Conservation (phyloP, 2,888 invertebrate genomes). For the Onthophagus sagittarius region DNA sequence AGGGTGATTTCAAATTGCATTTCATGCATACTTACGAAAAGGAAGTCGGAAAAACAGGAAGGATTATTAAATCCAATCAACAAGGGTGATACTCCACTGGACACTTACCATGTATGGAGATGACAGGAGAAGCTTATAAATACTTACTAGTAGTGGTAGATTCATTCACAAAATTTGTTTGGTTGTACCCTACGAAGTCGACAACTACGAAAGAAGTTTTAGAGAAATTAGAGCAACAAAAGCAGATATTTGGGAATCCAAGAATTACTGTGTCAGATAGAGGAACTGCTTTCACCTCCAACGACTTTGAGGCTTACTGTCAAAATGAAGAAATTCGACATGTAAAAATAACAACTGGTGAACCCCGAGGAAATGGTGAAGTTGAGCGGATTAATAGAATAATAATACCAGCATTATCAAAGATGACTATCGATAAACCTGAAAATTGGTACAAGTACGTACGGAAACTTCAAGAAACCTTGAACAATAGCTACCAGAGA, state of each 20-base stretch:
- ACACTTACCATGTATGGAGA: slow-evolving; percentile 31
- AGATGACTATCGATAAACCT: neutral
- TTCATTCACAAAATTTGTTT: slow-evolving; percentile 37
- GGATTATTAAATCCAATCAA: slow-evolving; percentile 30
- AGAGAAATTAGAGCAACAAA: slow-evolving; percentile 24
- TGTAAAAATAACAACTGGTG: slow-evolving; percentile 9
- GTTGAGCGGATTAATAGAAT: slow-evolving; percentile 19
- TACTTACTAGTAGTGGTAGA: slow-evolving; percentile 31
- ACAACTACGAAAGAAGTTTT: slow-evolving; percentile 32
- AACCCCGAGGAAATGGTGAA: slow-evolving; percentile 22
- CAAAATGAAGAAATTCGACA: slow-evolving; percentile 37
- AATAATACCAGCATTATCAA: slow-evolving; percentile 19
- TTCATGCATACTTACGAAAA: slow-evolving; percentile 30
- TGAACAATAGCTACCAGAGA: neutral
- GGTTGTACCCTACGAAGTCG: slow-evolving; percentile 36
- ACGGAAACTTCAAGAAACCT: neutral
- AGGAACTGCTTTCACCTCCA: slow-evolving; percentile 42
- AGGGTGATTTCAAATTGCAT: slow-evolving; percentile 24
- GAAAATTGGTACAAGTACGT: neutral
- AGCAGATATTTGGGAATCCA: slow-evolving; percentile 30
- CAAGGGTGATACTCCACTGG: slow-evolving; percentile 29
- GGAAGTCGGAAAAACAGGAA: slow-evolving; percentile 28
- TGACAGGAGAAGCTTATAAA: slow-evolving; percentile 32
- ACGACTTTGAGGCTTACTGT: slow-evolving; percentile 40
- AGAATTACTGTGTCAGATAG: slow-evolving; percentile 27